Evolutionary conservation across 2,797 vertebrate species (phyloP), one percentile per base, ranked within the genome.

Genomic region (Fistularia commersonii): DNA sequence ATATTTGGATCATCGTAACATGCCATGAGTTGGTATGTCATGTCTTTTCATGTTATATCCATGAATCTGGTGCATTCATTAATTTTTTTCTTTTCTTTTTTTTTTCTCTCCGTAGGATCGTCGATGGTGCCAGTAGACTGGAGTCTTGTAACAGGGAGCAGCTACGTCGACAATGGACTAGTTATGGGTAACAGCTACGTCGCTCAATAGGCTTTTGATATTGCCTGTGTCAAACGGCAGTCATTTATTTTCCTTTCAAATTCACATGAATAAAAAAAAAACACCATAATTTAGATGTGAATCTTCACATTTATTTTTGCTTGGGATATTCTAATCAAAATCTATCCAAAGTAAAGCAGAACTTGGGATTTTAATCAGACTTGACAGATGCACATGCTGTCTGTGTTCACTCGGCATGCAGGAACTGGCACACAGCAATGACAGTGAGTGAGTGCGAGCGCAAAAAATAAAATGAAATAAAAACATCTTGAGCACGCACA

Each of bases 131-230:
- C 77, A 82, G 53, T 71, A 52, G 67, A 74, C 62, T 63, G 59
- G 39, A 54, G 71, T 79, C 82, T 85, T 83, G 72, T 86, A 84
- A 88, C 79, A 84, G 68, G 57, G 72, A 83, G 66, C 31, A 40
- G 71, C 73, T 75, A 69, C 61, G 32, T 70, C 70, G 52, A 81
- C 83, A 84, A 85, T 76, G 61, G 72, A 48, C 50, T 69, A 69
- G 61, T 85, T 87, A 85, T 87, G 66, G 76, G 71, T 80, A 68
- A 81, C 56, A 54, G 51, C 67, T 48, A 46, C 11, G 43, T 36
- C 60, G 61, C 52, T 87, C 76, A 88, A 89, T 80, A 54, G 85
- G 72, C 84, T 85, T 87, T 88, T 88, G 77, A 87, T 80, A 76
- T 84, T 64, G 69, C 54, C 61, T 33, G 71, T 82, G 79, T 88